These are phyloP conservation scores for Sitta europaea DNA, from an alignment of 2,113 vertebrate species.

Conservation along the genomic window DNA sequence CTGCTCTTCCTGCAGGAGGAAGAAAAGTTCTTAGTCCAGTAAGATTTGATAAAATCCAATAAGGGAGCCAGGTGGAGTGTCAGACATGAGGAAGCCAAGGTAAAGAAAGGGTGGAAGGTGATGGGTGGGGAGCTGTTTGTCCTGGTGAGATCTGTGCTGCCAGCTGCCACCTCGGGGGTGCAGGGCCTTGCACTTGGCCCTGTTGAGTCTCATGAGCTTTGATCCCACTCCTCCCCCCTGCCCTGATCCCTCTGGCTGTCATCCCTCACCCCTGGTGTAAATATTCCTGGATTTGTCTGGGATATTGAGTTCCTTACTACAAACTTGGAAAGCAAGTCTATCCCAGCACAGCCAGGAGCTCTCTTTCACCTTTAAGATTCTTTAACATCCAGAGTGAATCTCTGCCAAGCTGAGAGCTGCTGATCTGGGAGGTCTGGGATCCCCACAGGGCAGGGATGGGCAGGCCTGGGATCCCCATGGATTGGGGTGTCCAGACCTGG, in stretches of 20 bases:
- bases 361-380: background rate
- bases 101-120: background rate
- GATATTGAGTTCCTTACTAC: background rate
- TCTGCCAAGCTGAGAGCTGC: background rate
- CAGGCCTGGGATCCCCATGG: background rate
- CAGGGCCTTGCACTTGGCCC: background rate
- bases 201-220: background rate
- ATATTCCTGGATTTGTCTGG: background rate
- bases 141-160: background rate
- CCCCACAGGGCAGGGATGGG: no score
- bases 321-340: background rate
- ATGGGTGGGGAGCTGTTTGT: background rate
- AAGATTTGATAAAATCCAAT: background rate
- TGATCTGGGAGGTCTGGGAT: fast-evolving
- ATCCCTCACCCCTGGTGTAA: background rate
- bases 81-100: background rate
- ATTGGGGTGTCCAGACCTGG: background rate
- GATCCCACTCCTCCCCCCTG: background rate
- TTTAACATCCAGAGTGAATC: background rate
- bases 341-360: background rate
- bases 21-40: background rate
- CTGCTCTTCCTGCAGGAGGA: background rate
- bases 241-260: background rate
- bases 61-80: background rate
- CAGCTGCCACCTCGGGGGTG: background rate